Base-by-base conservation (phyloP, 2,888 invertebrate genomes). In the Diarsia brunnea region DNA sequence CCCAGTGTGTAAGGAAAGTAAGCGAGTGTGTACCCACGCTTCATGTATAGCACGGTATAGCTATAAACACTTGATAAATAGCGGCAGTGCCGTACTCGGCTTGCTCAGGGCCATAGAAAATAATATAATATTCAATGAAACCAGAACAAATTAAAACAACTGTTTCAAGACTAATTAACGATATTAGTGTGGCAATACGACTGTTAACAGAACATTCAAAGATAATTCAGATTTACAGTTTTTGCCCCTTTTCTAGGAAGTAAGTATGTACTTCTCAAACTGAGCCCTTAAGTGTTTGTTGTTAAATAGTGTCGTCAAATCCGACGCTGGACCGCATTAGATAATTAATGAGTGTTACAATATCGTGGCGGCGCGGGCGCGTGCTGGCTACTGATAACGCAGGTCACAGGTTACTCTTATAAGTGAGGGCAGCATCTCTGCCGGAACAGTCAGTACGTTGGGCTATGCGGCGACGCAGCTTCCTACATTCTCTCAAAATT, bases 361-460 rank as follows among this genome's bases (percentile, higher is more conserved):
- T 88, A 89, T 88, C 83, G 78, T 84, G 86, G 87, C 88, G 73
- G 79, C 69, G 85, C 75, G 69, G 94, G 93, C 96, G 95, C 96
- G 96, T 96, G 96, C 95, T 93, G 90, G 88, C 79, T 83, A 73
- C 84, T 84, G 95, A 95, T 96, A 95, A 92, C 88, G 75, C 79
- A 88, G 95, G 96, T 95, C 96, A 94, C 90, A 92, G 95, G 93
- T 90, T 92, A 90, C 91, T 88, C 89, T 90, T 95, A 96, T 95
- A 96, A 94, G 89, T 89, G 89, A 84, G 90, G 87, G 84, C 73
- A 84, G 84, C 87, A 87, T 87, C 88, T 82, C 73, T 79, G 82
- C 82, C 88, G 88, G 88, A 90, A 90, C 93, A 95, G 92, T 95
- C 88, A 89, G 89, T 86, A 87, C 85, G 81, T 82, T 88, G 87